phyloP scores from a whole-genome alignment of 2,113 vertebrate genomes.

The Hippocampus barbouri region DNA sequence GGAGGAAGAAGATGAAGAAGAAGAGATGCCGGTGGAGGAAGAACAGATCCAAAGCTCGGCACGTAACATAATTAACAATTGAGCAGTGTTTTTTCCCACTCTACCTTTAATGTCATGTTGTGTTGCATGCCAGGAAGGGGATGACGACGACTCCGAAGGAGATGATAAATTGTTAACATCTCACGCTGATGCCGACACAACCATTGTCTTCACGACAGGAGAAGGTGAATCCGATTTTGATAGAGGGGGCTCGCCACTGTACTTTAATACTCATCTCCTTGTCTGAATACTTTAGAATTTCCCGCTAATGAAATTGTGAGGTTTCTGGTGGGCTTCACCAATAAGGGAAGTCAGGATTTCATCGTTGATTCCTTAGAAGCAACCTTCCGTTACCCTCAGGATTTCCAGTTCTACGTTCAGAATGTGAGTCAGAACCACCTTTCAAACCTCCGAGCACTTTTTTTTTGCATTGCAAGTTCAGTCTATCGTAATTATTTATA shows the following conservation, averaged over 20 bases:
- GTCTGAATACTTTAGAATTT: conserved; percentile 60
- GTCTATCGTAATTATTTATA: not conserved
- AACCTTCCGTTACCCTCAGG: conserved; percentile 77
- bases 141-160: conserved; percentile 51
- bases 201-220: conserved; percentile 71
- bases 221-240: conserved; percentile 58
- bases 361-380: conserved; percentile 70
- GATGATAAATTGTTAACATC: conserved; percentile 51
- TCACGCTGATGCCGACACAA: conserved; percentile 74
- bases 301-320: conserved; percentile 73
- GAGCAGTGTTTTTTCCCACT: not conserved
- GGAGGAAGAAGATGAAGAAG: conserved; percentile 67
- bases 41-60: conserved; percentile 63
- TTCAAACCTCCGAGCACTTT: not conserved
- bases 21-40: conserved; percentile 65
- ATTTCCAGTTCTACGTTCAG: conserved; percentile 77
- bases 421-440: conserved; percentile 58
- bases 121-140: conserved; percentile 48
- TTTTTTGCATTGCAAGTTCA: too few species aligned
- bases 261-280: not conserved
- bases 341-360: conserved; percentile 72
- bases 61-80: conserved; percentile 8
- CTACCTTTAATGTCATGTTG: not conserved
- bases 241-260: not conserved
- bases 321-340: conserved; percentile 76